Base-by-base conservation (phyloP, 2,888 invertebrate species). In the Helleia helle region DNA sequence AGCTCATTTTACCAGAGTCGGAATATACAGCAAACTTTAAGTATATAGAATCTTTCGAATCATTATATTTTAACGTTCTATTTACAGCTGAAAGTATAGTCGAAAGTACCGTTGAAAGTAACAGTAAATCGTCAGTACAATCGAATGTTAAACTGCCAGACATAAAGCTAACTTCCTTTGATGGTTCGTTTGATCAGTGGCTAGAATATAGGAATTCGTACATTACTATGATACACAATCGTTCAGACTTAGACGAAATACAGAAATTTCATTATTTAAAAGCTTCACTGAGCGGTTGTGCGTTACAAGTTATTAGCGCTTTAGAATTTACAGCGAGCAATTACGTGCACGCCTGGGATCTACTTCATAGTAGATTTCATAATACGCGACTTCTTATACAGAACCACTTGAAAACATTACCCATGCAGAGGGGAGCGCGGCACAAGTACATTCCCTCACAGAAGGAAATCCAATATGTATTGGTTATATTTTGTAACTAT, bases 251-350 rank as follows among this genome's bases (percentile, higher is more conserved):
- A 1, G 13, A 24, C 1, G 15, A 34, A 4, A 44, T 44, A 12
- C 37, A 44, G 29, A 44, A 44, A 12, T 44, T 44, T 25, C 44
- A 44, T 7, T 44, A 41, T 8, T 31, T 44, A 7, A 26, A 27
- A 8, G 41, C 44, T 11, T 46, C 37, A 1, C 15, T 46, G 24
- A 34, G 17, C 13, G 30, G 43, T 9, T 29, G 25, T 24, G 42
- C 47, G 6, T 11, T 13, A 7, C 22, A 24, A n/a, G 41, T 44
- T 1, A 39, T 44, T 9, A 13, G 42, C 18, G 40, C 42, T 0
- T 8, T 44, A 11, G 47, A 47, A 22, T 40, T 44, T 18, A 22
- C 44, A 1, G 12, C 41, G 5, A 14, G 40, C 13, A 47, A 47
- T 12, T 47, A 47, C 25, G 8, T 24, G 15, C 25, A 42, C 13